Conservation (phyloP, 2,113 vertebrate species). For the Megalops atlanticus region DNA sequence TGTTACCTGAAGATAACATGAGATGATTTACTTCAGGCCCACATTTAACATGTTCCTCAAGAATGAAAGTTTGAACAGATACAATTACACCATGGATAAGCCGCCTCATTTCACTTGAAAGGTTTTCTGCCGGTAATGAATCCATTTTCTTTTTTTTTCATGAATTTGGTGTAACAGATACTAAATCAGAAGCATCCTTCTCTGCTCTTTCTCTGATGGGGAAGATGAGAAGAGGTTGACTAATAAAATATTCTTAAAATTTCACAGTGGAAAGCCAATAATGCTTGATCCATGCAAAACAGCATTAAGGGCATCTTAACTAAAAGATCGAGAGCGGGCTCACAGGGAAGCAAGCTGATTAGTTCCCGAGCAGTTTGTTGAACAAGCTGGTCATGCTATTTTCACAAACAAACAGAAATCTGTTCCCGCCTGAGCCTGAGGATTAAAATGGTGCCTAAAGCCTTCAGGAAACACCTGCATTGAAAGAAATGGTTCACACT, state of each 20-base stretch:
- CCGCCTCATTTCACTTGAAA: constrained; percentile 40
- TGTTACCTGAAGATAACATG: not conserved
- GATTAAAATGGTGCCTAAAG: not conserved
- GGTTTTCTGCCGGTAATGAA: constrained; percentile 47
- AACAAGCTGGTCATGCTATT: not conserved
- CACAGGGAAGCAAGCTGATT: not conserved
- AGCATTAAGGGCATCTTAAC: not conserved
- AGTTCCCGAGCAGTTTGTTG: not conserved
- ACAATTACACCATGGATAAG: constrained; percentile 46
- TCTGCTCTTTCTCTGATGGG: not conserved
- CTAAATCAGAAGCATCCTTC: constrained; percentile 30
- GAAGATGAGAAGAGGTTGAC: not conserved
- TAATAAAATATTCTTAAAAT: not conserved
- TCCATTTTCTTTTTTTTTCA: constrained; percentile 28
- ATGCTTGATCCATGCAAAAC: not conserved
- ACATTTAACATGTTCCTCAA: not conserved
- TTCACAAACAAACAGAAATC: not conserved
- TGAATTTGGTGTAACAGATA: constrained; percentile 29
- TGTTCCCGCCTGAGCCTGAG: not conserved
- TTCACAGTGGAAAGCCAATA: constrained; percentile 2
- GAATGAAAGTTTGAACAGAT: constrained; percentile 27
- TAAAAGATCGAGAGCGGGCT: not conserved
- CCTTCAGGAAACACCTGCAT: not conserved
- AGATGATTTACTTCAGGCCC: not conserved
- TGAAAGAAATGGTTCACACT: not conserved